A percentile compares a stretch with the other conserved stretches of the same genome.
Evolutionary conservation across 2,113 vertebrate genomes (phyloP).

Genomic region (Pipra filicauda): DNA sequence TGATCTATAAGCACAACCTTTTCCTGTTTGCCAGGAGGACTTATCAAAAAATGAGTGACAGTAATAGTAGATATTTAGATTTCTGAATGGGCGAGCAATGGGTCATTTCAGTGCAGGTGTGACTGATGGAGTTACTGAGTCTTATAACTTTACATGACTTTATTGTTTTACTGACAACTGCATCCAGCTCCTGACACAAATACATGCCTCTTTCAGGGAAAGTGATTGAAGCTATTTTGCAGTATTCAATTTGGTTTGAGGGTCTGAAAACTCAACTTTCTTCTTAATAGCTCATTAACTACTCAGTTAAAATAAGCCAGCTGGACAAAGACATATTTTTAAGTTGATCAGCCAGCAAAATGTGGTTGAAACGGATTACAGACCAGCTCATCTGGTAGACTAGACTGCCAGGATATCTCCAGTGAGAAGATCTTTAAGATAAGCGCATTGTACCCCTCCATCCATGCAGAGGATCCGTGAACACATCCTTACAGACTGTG

Average conservation of each 20-base stretch:
- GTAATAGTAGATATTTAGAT: not conserved
- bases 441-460: not conserved
- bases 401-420: not conserved
- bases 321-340: not conserved
- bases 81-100: not conserved
- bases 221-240: not conserved
- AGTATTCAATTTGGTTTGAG: not conserved
- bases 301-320: not conserved
- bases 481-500: not conserved
- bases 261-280: not conserved
- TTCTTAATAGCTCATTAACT: not conserved
- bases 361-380: not conserved
- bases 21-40: not conserved
- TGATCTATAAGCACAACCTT: not conserved
- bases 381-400: not conserved
- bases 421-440: not conserved
- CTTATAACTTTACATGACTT: not conserved
- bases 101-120: not conserved
- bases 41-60: not conserved
- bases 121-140: not conserved
- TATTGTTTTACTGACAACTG: not conserved
- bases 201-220: not conserved
- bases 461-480: not conserved
- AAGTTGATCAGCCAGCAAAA: not conserved
- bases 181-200: not conserved